These are phyloP conservation scores for Exaiptasia diaphana DNA, from an alignment of 64 coral and sea anemone genomes.

Conservation along the genomic window DNA sequence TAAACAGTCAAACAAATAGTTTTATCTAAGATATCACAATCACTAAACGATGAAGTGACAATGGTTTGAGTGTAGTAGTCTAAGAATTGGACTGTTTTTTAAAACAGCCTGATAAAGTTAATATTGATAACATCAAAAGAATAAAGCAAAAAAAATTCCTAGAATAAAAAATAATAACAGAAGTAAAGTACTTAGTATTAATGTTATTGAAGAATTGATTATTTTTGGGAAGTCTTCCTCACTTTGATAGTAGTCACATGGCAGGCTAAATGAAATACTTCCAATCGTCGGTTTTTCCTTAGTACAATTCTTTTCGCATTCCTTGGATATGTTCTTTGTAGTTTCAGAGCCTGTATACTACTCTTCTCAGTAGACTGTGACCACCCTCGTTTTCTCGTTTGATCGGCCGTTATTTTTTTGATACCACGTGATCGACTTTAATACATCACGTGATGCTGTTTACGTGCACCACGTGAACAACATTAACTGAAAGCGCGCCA, in stretches of 20 bases:
- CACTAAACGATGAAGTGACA: neutral
- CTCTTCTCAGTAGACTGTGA: neutral
- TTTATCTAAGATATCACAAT: slow-evolving; percentile 20
- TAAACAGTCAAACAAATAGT: slow-evolving; percentile 3
- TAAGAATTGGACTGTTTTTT: neutral
- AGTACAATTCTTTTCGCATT: neutral
- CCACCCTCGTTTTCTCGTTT: neutral
- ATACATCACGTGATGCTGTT: neutral
- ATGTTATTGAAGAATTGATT: neutral
- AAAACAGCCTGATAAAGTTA: neutral
- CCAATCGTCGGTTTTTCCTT: neutral
- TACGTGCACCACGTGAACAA: neutral
- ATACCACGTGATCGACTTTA: neutral
- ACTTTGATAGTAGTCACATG: neutral
- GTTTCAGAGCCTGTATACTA: neutral
- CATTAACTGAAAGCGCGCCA: neutral
- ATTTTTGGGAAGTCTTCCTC: neutral
- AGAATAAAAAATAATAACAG: neutral
- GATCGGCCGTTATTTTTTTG: neutral
- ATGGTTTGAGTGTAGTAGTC: slow-evolving; percentile 1
- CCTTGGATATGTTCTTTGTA: neutral
- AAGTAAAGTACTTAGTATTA: neutral
- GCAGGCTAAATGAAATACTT: neutral
- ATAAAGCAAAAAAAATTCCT: neutral
- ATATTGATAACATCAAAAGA: neutral